Conservation (phyloP, 1,140 invertebrate species). For the Periplaneta americana region DNA sequence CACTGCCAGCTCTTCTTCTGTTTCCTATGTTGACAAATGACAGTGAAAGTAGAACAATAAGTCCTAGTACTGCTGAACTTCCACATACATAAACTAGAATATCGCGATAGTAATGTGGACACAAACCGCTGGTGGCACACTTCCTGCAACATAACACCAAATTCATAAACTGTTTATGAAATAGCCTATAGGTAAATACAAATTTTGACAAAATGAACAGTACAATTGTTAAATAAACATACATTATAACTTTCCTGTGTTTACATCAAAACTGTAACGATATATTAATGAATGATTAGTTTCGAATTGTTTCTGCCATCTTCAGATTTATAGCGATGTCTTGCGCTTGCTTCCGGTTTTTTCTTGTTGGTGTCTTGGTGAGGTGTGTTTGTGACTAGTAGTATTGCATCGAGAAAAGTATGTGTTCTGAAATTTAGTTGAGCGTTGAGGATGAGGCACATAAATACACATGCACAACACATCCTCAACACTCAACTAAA, state of each 20-base stretch:
- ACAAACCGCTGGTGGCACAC: not conserved
- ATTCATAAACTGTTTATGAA: not conserved
- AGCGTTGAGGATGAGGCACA: too few species aligned
- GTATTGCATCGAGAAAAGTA: too few species aligned
- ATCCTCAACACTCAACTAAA: too few species aligned
- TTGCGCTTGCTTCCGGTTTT: too few species aligned
- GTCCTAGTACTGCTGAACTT: conserved; percentile 60
- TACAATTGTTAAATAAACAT: not conserved
- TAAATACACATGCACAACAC: too few species aligned
- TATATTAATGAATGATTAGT: not conserved
- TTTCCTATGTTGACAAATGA: not conserved
- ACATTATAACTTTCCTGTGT: not conserved
- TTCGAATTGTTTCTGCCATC: too few species aligned
- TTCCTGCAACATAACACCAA: not conserved
- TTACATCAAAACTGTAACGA: not conserved
- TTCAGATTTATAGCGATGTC: too few species aligned
- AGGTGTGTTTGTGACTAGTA: too few species aligned
- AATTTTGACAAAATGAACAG: not conserved
- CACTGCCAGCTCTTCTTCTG: not conserved
- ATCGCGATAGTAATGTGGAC: conserved; percentile 59
- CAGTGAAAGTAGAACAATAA: conserved; percentile 28
- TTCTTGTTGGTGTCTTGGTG: too few species aligned
- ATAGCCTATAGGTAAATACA: not conserved
- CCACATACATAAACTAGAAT: conserved; percentile 72
- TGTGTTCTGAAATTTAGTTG: too few species aligned